Evolutionary conservation across 2,888 invertebrate species (phyloP).

Genomic region (Sceliomorpha sp.): DNA sequence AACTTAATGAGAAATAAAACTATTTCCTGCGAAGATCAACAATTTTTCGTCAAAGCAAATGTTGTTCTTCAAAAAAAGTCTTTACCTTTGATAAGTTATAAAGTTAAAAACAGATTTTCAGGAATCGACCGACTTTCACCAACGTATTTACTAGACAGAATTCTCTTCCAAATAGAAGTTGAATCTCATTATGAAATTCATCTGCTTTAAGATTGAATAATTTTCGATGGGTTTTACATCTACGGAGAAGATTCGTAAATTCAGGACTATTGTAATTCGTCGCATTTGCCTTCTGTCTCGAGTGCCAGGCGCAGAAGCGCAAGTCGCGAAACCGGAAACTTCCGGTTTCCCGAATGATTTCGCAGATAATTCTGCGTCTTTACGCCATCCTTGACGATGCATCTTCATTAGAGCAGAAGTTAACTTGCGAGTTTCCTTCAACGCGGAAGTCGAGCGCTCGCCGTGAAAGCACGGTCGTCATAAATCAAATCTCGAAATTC

Average conservation of each 20-base stretch:
- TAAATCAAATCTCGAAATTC: slow-evolving; percentile 74
- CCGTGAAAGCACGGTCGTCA: slow-evolving; percentile 37
- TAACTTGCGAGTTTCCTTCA: slow-evolving; percentile 46
- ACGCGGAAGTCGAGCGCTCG: slow-evolving; percentile 33
- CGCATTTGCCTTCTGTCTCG: slow-evolving; percentile 27
- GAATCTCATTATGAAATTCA: slow-evolving; percentile 34
- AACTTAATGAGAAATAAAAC: too few species aligned
- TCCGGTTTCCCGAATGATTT: slow-evolving; percentile 49
- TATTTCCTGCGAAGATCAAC: too few species aligned
- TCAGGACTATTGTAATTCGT: slow-evolving; percentile 23
- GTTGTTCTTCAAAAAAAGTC: too few species aligned
- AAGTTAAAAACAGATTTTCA: too few species aligned
- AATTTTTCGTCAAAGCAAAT: too few species aligned
- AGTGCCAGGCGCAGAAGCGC: slow-evolving; percentile 33
- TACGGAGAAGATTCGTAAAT: slow-evolving; percentile 32
- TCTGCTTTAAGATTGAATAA: slow-evolving; percentile 26
- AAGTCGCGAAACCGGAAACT: slow-evolving; percentile 49
- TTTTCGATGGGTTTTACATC: slow-evolving; percentile 28
- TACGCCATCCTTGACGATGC: slow-evolving; percentile 47
- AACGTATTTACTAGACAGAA: too few species aligned
- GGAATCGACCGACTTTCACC: too few species aligned
- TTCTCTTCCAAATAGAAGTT: slow-evolving; percentile 11
- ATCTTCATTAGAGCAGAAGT: slow-evolving; percentile 50
- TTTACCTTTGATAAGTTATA: too few species aligned
- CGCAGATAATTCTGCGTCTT: slow-evolving; percentile 47